Base-by-base conservation (phyloP, 2,797 vertebrate species). In the Discoglossus pictus region DNA sequence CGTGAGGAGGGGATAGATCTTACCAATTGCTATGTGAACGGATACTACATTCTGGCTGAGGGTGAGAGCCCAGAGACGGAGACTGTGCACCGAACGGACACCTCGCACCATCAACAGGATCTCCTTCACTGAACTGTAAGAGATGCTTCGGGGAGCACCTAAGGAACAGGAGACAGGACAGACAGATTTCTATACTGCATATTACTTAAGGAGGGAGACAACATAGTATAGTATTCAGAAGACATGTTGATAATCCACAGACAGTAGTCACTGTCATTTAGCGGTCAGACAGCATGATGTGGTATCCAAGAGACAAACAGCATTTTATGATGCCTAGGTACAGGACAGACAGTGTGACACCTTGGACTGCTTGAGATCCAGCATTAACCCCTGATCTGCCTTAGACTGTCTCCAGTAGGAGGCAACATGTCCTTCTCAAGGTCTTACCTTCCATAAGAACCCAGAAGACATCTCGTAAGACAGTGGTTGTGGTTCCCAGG, bases 391-490 rank as follows among this genome's bases (percentile, higher is more conserved):
- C n/a, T n/a, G n/a, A n/a, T n/a, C n/a, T n/a, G n/a, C n/a, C n/a
- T n/a, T n/a, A n/a, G n/a, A n/a, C n/a, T n/a, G n/a, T n/a, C n/a
- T n/a, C n/a, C n/a, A n/a, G n/a, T n/a, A n/a, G n/a, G n/a, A 39
- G 13, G 6, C 36, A 3, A 39, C 36, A 39, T 39, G 27, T 27
- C n/a, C n/a, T n/a, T n/a, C n/a, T n/a, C n/a, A n/a, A 6, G 50
- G 1, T 1, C 58, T 84, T 77, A 97, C 96, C 96, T 92, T 98
- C 96, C 93, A 99, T 93, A 68, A 98, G 92, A 72, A 99, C 92
- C 52, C 90, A 89, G 71, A 99, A 92, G 65, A 98, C 93, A 0
- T 98, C 96, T 31, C 87, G 91, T 76, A 99, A 91, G 74, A 97
- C 98, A 25, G 96, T 93, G 63, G 89, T 1, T 0, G 96, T 97